A percentile compares a stretch with the other conserved stretches of the same genome.
Evolutionary conservation across 2,888 invertebrate genomes (phyloP).

Genomic region (Eucera pruinosa): DNA sequence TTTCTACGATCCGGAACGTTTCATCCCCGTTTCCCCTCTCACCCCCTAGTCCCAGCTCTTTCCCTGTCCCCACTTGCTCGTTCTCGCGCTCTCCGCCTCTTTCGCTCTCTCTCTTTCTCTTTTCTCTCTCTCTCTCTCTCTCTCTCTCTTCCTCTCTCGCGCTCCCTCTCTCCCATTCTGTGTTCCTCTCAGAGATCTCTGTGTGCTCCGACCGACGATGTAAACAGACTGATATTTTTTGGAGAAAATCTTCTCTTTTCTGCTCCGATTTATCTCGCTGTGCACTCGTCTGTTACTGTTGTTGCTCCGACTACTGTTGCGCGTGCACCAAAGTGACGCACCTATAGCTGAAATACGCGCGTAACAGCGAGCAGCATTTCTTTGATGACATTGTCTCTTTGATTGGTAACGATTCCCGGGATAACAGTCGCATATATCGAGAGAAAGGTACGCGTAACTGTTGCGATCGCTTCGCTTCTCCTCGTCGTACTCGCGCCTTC

Average conservation of each 20-base stretch:
- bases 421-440: constrained; percentile 26
- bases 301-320: constrained; percentile 1
- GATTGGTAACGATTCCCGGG: constrained; percentile 44
- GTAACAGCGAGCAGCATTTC: constrained; percentile 48
- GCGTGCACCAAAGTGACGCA: constrained; percentile 44
- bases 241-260: constrained; percentile 24
- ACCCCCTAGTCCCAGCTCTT: constrained; percentile 11
- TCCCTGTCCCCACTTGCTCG: constrained; percentile 7
- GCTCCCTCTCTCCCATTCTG: constrained; percentile 29
- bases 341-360: constrained; percentile 46
- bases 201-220: constrained; percentile 51
- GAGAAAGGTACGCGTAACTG: constrained; percentile 12
- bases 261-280: background rate
- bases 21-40: constrained; percentile 30
- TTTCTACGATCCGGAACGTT: constrained; percentile 54
- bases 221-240: constrained; percentile 54
- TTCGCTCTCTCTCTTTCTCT: background rate
- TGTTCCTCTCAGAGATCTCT: constrained; percentile 43
- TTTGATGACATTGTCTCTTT: constrained; percentile 48
- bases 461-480: background rate
- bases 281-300: constrained; percentile 6
- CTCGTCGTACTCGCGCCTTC: background rate
- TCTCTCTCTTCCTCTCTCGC: constrained; percentile 5
- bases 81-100: constrained; percentile 28
- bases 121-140: constrained; percentile 8